Evolutionary conservation across 2,797 vertebrate genomes (phyloP), one percentile per base, ranked within the genome.

Genomic region (Diglossa cyanea): DNA sequence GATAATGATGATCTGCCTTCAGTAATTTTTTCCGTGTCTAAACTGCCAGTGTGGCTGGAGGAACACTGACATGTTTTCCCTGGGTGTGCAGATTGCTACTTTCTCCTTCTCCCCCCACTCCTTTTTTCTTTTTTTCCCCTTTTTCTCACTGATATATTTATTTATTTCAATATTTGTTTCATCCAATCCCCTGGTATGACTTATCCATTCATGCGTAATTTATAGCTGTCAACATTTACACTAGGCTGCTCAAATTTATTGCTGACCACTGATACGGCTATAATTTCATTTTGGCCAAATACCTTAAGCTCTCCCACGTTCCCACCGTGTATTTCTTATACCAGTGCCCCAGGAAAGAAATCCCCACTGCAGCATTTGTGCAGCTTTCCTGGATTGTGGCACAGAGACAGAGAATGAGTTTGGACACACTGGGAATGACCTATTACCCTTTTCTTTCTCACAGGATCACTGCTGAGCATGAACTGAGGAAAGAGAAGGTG

Each of bases 1-100:
- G 86, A 95, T 96, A 96, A 97, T 87, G 90, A 95, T 94, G 88
- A 85, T 96, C 89, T 88, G 76, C 76, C 82, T 95, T 90, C 58
- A 54, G 89, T 95, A 94, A 93, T 95, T 94, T 95, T 95, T 94
- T 96, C 65, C 20, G 25, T 72, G 65, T 68, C 92, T 84, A 83
- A 94, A 91, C 35, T 88, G 65, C 75, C 74, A 66, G 44, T n/a
- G 25, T 48, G 61, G 57, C 77, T 86, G 62, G 67, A 88, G 37
- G 31, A 26, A 58, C 45, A 60, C 45, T 86, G 71, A 70, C 37
- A 66, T 33, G 42, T 70, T 96, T 93, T 86, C 63, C 37, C 30
- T 73, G 51, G 25, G 37, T 78, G 39, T 87, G 14, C 15, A 88
- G 42, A 35, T 81, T 70, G 37, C 4, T 77, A 13, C 25, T 35